Evolutionary conservation across 2,797 vertebrate species (phyloP).

Genomic region (Erpetoichthys calabaricus): DNA sequence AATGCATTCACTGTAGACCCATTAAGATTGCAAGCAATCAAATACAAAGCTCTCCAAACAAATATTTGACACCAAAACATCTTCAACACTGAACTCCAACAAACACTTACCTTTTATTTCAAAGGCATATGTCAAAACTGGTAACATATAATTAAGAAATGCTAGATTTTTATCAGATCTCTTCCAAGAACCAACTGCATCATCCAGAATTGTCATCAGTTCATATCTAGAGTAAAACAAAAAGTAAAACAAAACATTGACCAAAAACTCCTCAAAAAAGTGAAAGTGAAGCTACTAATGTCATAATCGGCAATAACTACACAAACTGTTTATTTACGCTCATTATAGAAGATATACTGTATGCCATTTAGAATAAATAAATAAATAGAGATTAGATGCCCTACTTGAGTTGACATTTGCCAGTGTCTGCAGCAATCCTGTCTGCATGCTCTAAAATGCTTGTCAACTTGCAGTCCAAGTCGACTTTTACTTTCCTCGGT

Average conservation of each 20-base stretch:
- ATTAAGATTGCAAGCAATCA: no score
- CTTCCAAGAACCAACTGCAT: slow-evolving; percentile 36
- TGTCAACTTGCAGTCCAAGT: slow-evolving; percentile 40
- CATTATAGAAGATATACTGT: no score
- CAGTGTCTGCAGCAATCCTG: slow-evolving; percentile 31
- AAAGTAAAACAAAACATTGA: background rate
- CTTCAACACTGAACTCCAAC: background rate
- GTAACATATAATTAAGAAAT: slow-evolving; percentile 36
- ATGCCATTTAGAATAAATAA: no score
- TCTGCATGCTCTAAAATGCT: slow-evolving; percentile 29
- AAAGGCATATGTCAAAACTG: slow-evolving; percentile 24
- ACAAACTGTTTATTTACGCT: no score
- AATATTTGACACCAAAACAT: background rate
- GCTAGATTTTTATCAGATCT: slow-evolving; percentile 26
- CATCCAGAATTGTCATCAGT: slow-evolving; percentile 32
- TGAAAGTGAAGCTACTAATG: background rate
- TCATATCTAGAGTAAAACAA: slow-evolving; percentile 33
- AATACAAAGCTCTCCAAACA: background rate
- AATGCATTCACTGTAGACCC: no score
- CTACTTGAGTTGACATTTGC: slow-evolving; percentile 42
- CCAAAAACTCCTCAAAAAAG: slow-evolving; percentile 6
- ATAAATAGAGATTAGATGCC: background rate
- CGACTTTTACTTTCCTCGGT: slow-evolving; percentile 31
- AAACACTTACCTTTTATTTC: slow-evolving; percentile 16
- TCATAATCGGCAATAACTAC: no score